Percentiles rank a stretch among this genome's conserved stretches.
These are phyloP conservation scores for Pseudomyrmex cubaensis DNA, from an alignment of 1,140 invertebrate genomes.

Conservation along the genomic window DNA sequence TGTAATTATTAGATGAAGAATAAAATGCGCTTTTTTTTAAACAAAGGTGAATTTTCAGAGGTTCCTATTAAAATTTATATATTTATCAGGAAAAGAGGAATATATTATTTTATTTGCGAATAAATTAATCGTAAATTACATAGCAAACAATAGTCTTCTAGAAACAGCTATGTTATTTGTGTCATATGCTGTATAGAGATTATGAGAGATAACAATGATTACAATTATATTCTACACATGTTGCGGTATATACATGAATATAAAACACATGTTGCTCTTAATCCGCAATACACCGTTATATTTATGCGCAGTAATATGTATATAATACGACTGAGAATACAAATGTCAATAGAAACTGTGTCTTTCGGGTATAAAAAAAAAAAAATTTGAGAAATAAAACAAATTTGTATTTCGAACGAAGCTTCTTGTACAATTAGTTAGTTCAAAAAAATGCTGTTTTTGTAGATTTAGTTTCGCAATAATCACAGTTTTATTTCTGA, in stretches of 20 bases:
- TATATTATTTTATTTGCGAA: slow-evolving; percentile 80
- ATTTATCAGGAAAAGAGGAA: slow-evolving; percentile 69
- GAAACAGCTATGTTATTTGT: slow-evolving; percentile 70
- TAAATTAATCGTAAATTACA: slow-evolving; percentile 81
- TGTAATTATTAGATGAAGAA: slow-evolving; percentile 89
- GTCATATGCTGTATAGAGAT: slow-evolving; percentile 50
- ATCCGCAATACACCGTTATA: slow-evolving; percentile 38
- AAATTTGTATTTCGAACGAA: slow-evolving; percentile 11
- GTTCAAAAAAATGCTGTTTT: slow-evolving; percentile 31
- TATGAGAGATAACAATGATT: slow-evolving; percentile 71
- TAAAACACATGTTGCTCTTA: slow-evolving; percentile 57
- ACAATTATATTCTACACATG: slow-evolving; percentile 70
- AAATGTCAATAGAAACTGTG: slow-evolving; percentile 44
- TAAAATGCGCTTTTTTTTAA: slow-evolving; percentile 54
- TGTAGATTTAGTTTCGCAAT: slow-evolving; percentile 33
- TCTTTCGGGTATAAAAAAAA: neutral
- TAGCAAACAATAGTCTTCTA: slow-evolving; percentile 76
- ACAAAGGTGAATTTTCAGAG: neutral
- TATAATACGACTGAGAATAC: neutral
- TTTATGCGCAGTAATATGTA: neutral
- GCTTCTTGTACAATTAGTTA: slow-evolving; percentile 7
- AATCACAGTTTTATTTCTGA: slow-evolving; percentile 54
- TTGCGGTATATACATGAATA: slow-evolving; percentile 66
- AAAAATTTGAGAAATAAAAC: slow-evolving; percentile 2
- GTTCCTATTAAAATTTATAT: too few relatives aligned